A percentile compares a stretch with the other conserved stretches of the same genome.
Evolutionary conservation across 2,113 vertebrate species (phyloP).

Genomic region (Spilogale gracilis): DNA sequence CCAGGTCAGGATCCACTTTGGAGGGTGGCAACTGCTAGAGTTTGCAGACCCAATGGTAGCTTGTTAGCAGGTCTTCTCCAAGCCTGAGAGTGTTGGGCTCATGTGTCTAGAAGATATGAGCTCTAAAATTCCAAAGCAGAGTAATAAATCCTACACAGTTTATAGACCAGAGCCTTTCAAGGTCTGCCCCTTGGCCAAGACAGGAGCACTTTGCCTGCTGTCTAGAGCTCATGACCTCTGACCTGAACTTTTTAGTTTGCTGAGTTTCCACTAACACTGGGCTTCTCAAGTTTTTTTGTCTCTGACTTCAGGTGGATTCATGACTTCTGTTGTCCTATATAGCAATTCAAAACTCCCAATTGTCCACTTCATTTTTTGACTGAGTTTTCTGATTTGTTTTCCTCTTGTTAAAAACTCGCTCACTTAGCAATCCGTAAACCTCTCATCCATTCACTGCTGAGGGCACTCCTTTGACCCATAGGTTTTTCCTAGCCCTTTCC

Average conservation of each 20-base stretch:
- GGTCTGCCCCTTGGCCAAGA: not conserved
- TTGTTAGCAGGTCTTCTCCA: not conserved
- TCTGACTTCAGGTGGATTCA: not conserved
- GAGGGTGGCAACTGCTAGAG: not conserved
- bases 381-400: not conserved
- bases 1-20: not conserved
- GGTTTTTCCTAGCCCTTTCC: not conserved
- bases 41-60: not conserved
- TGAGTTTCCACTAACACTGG: not conserved
- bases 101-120: not conserved
- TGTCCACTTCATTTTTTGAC: not conserved
- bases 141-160: not conserved
- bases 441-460: not conserved
- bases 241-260: not conserved
- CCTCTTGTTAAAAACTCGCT: not conserved
- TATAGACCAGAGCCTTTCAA: not conserved
- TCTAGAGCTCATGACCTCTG: not conserved
- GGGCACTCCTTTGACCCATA: too few species aligned
- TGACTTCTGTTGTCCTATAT: not conserved
- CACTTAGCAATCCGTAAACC: not conserved
- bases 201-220: not conserved
- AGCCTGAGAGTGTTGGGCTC: not conserved
- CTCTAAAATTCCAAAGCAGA: not conserved
- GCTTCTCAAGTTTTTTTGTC: not conserved
- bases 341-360: not conserved